Evolutionary conservation across 1,140 invertebrate genomes (phyloP).

Genomic region (Pararge aegeria): DNA sequence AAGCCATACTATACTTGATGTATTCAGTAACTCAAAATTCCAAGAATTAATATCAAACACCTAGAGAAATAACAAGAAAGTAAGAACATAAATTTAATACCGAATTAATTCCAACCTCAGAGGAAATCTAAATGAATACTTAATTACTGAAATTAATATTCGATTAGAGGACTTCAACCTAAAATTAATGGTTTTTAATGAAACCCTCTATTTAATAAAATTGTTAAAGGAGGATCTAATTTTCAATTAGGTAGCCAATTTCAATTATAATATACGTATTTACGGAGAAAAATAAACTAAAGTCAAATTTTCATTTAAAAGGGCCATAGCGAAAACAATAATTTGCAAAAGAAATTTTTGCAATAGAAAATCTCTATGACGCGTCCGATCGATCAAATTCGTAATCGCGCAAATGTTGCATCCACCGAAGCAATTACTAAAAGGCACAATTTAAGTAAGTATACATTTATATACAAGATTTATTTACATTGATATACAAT

Average conservation of each 20-base stretch:
- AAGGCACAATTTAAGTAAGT: too few species aligned
- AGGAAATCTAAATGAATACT: conserved; percentile 5
- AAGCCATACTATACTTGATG: neutral
- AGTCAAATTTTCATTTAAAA: too few species aligned
- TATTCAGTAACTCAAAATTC: neutral
- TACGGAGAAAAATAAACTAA: too few species aligned
- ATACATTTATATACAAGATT: too few species aligned
- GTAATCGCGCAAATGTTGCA: too few species aligned
- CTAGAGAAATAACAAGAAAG: neutral
- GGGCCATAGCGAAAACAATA: too few species aligned
- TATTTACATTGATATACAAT: too few species aligned
- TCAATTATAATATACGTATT: too few species aligned
- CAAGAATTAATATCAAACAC: neutral
- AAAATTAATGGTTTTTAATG: neutral
- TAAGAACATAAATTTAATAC: neutral
- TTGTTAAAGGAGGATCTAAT: neutral
- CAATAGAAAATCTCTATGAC: too few species aligned
- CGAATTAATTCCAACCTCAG: neutral
- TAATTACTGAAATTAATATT: conserved; percentile 1
- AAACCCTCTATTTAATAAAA: neutral
- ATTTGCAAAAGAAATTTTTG: too few species aligned
- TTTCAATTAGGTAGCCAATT: neutral
- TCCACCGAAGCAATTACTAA: too few species aligned
- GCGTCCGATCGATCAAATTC: too few species aligned
- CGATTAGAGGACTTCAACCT: neutral